Evolutionary conservation across 2,888 invertebrate species (phyloP).

Genomic region (Byasa hedistus): DNA sequence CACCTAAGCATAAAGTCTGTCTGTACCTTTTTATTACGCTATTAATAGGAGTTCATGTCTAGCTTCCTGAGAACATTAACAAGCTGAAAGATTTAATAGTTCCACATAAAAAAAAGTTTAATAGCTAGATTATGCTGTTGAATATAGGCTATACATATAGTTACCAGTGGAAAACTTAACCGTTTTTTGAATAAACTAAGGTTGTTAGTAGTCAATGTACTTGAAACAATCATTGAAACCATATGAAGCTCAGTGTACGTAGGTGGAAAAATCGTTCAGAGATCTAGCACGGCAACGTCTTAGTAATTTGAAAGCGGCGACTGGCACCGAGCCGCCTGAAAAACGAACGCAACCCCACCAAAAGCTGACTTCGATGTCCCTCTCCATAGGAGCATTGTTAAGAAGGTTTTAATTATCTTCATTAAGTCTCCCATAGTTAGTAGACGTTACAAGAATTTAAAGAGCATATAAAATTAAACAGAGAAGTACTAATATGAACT

Average conservation of each 20-base stretch:
- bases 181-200: too few relatives aligned
- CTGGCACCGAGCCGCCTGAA: constrained; percentile 30
- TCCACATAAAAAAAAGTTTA: too few relatives aligned
- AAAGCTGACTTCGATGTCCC: constrained; percentile 22
- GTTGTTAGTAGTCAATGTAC: background rate
- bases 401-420: constrained; percentile 1
- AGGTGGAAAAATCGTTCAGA: constrained; percentile 43
- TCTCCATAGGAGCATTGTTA: background rate
- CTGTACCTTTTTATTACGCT: too few relatives aligned
- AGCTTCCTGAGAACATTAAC: too few relatives aligned
- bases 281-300: constrained; percentile 56
- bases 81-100: too few relatives aligned
- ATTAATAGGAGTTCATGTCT: too few relatives aligned
- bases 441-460: background rate
- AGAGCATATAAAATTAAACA: background rate
- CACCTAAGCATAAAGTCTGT: too few relatives aligned
- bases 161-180: too few relatives aligned
- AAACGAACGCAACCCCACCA: constrained; percentile 31
- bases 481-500: too few relatives aligned
- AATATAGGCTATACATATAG: too few relatives aligned
- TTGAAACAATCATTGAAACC: background rate
- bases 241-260: constrained; percentile 44
- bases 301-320: constrained; percentile 64
- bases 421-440: background rate
- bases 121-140: too few relatives aligned